phyloP scores from a whole-genome alignment of 2,888 invertebrate species.

The Dolichopus griseipennis region DNA sequence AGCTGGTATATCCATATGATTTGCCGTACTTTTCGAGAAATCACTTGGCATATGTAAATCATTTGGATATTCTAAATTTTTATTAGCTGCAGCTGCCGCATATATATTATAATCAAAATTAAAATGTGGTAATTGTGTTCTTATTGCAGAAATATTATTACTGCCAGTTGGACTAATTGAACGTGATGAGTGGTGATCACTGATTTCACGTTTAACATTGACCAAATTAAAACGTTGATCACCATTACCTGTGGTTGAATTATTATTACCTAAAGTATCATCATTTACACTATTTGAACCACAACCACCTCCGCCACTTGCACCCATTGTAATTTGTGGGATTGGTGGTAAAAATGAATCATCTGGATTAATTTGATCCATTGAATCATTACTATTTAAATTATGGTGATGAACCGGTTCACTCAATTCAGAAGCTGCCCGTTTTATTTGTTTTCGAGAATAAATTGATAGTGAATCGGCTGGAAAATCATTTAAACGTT shows the following conservation, averaged over 20 bases:
- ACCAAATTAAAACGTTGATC: conserved; percentile 35
- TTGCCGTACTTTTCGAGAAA: conserved; percentile 34
- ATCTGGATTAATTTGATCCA: conserved; percentile 39
- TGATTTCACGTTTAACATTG: conserved; percentile 37
- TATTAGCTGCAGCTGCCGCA: conserved; percentile 18
- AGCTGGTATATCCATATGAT: conserved; percentile 44
- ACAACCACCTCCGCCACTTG: conserved; percentile 21
- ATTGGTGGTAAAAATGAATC: conserved; percentile 40
- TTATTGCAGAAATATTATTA: conserved; percentile 25
- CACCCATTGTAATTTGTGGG: conserved; percentile 41
- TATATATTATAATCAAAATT: conserved; percentile 25
- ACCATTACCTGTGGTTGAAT: not conserved
- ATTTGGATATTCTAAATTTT: conserved; percentile 38
- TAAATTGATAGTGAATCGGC: conserved; percentile 39
- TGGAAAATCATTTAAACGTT: conserved; percentile 35
- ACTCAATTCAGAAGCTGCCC: conserved; percentile 29
- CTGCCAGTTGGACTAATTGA: conserved; percentile 12
- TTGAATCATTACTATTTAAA: conserved; percentile 28
- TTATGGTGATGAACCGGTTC: conserved; percentile 29
- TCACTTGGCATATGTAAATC: conserved; percentile 40
- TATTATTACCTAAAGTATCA: no score
- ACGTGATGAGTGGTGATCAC: conserved; percentile 25
- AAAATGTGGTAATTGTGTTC: conserved; percentile 28
- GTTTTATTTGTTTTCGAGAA: conserved; percentile 36
- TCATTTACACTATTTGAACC: not conserved